Percentiles rank a stretch among this genome's conserved stretches.
These are phyloP conservation scores for Muntiacus muntjak DNA, from an alignment of 2,113 vertebrate species.

Conservation along the genomic window DNA sequence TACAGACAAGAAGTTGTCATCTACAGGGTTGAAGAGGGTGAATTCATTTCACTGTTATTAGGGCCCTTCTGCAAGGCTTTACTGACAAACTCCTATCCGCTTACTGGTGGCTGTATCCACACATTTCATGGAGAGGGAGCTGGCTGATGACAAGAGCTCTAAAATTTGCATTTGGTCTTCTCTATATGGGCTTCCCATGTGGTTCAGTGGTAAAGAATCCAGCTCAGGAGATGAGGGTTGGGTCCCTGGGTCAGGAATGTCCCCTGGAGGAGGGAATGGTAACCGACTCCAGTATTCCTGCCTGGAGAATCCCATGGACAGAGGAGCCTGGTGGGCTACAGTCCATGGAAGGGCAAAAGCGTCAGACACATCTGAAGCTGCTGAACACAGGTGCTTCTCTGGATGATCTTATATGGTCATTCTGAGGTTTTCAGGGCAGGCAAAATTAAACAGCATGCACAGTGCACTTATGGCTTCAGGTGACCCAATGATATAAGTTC, in stretches of 20 bases:
- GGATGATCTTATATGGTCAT: fast-evolving
- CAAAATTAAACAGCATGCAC: fast-evolving
- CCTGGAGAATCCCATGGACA: not conserved
- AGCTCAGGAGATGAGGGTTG: not conserved
- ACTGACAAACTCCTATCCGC: not conserved
- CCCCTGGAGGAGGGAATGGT: not conserved
- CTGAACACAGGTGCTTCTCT: not conserved
- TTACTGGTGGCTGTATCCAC: not conserved
- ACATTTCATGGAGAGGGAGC: fast-evolving
- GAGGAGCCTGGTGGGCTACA: not conserved
- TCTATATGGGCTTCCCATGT: not conserved
- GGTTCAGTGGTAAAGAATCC: not conserved
- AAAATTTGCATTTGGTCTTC: not conserved
- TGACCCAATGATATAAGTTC: not conserved
- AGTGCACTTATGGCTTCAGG: too few species aligned
- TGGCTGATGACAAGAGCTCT: not conserved
- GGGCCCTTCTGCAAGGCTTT: not conserved
- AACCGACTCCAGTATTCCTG: not conserved
- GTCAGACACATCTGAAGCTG: not conserved
- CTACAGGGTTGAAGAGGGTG: fast-evolving
- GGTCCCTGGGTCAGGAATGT: fast-evolving
- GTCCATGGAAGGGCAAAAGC: not conserved
- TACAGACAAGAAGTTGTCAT: fast-evolving
- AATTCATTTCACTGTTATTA: not conserved
- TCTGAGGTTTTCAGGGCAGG: not conserved